A percentile compares a stretch with the other conserved stretches of the same genome.
Conservation (phyloP, 2,797 vertebrate genomes). For the Melopsittacus undulatus region DNA sequence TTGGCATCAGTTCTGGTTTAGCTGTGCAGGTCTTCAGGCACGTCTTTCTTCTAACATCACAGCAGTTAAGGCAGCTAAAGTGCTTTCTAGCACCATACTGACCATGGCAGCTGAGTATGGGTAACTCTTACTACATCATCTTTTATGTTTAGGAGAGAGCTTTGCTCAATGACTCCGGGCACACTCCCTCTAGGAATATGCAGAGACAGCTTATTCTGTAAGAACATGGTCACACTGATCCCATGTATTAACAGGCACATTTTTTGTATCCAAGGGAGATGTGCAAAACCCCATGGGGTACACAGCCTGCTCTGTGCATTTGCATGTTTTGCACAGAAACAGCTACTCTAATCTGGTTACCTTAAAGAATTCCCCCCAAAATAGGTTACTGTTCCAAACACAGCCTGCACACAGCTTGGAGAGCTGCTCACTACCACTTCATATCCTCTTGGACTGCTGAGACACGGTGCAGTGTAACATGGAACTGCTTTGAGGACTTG, state of each 20-base stretch:
- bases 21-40: constrained; percentile 28
- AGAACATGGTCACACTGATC: background rate
- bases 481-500: background rate
- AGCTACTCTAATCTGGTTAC: background rate
- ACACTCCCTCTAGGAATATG: background rate
- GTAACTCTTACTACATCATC: background rate
- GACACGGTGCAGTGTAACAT: fast-evolving
- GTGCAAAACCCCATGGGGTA: background rate
- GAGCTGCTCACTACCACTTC: background rate
- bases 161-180: background rate
- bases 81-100: background rate
- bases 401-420: background rate
- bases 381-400: background rate
- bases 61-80: background rate
- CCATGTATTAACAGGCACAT: background rate
- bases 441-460: background rate
- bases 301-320: background rate
- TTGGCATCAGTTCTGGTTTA: background rate
- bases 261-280: background rate
- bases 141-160: background rate
- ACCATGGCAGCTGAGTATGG: background rate
- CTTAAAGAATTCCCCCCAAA: background rate
- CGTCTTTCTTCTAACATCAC: background rate
- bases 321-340: background rate
- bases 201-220: background rate